A percentile compares a stretch with the other conserved stretches of the same genome.
Evolutionary conservation across 2,888 invertebrate genomes (phyloP).

Genomic region (Gryllus longicercus): DNA sequence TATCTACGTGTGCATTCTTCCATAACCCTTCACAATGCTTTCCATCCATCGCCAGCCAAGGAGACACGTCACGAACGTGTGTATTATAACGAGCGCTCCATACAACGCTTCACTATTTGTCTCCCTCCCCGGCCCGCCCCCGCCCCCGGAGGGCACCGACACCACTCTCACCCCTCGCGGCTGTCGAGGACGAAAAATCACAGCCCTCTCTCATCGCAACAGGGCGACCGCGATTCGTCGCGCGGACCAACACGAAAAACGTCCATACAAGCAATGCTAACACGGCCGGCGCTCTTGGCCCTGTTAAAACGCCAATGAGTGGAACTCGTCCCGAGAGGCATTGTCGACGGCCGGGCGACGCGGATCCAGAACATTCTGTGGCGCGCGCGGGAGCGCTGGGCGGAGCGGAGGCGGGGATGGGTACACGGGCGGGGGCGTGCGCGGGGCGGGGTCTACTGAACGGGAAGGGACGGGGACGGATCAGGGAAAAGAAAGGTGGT

Average conservation of each 20-base stretch:
- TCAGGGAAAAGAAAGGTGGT: no score
- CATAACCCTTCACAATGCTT: no score
- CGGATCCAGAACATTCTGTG: constrained; percentile 2
- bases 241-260: constrained; percentile 6
- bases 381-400: not conserved
- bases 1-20: no score
- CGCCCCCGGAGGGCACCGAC: no score
- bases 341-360: not conserved
- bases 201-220: not conserved
- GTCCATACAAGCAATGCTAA: constrained; percentile 1
- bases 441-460: no score
- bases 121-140: no score
- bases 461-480: no score
- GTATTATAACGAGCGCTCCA: no score
- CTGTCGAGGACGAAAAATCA: not conserved
- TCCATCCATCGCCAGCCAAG: no score
- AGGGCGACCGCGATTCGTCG: not conserved
- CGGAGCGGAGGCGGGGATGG: not conserved
- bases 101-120: no score
- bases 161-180: not conserved
- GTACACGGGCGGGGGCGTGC: not conserved
- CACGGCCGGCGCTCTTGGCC: not conserved
- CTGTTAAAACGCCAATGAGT: constrained; percentile 10
- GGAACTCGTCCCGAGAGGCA: constrained; percentile 6
- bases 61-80: no score